Conservation (phyloP, 2,888 invertebrate species). For the Lasioglossum oenotherae region DNA sequence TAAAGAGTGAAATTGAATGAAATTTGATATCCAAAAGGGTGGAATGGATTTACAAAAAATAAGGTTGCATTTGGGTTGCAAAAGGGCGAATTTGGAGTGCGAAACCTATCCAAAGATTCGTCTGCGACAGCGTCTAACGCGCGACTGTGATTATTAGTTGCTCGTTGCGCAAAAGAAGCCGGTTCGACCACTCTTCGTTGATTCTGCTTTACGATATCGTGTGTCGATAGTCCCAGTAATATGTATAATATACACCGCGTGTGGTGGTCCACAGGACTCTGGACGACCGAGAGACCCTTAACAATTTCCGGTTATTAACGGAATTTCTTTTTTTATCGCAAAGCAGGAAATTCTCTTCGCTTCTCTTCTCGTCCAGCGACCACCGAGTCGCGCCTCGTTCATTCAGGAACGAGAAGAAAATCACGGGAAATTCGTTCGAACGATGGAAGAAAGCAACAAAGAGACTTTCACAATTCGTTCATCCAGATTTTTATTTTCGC, state of each 20-base stretch:
- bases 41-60: too few relatives aligned
- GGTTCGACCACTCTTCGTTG: conserved; percentile 37
- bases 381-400: too few relatives aligned
- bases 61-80: too few relatives aligned
- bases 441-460: conserved; percentile 32
- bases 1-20: too few relatives aligned
- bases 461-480: conserved; percentile 49
- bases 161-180: conserved; percentile 42
- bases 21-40: too few relatives aligned
- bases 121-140: not conserved
- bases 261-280: not conserved
- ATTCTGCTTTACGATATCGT: conserved; percentile 43
- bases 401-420: not conserved
- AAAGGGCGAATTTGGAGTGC: too few relatives aligned
- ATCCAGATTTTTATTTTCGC: conserved; percentile 5
- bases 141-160: conserved; percentile 32
- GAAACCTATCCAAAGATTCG: not conserved
- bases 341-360: not conserved
- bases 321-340: not conserved
- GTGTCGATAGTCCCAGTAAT: not conserved
- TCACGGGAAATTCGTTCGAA: not conserved
- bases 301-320: conserved; percentile 25
- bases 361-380: not conserved
- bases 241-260: not conserved
- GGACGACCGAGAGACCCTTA: conserved; percentile 3